These are phyloP conservation scores for Anthophora plumipes DNA, from an alignment of 2,888 invertebrate genomes.

Conservation along the genomic window DNA sequence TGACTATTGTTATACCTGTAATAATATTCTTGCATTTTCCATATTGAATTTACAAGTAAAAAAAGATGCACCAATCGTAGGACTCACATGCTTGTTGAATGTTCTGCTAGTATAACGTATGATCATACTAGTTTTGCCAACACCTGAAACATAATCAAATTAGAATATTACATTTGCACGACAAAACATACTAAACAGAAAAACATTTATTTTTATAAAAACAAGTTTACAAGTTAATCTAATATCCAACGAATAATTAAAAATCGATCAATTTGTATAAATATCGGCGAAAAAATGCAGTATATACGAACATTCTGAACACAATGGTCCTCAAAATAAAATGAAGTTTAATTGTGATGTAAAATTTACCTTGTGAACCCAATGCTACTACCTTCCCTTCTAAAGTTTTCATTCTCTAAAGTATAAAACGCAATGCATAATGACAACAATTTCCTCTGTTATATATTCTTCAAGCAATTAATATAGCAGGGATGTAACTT, in stretches of 20 bases:
- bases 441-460: conserved; percentile 7
- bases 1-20: conserved; percentile 87
- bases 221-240: not conserved
- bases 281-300: not conserved
- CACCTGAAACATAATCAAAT: conserved; percentile 87
- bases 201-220: not conserved
- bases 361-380: conserved; percentile 90
- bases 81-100: conserved; percentile 90
- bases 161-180: not conserved
- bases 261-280: not conserved
- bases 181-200: not conserved
- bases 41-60: conserved; percentile 93
- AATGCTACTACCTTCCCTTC: conserved; percentile 94
- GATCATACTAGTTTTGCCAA: conserved; percentile 95
- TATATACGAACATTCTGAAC: too few species aligned
- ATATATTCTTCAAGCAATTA: not conserved
- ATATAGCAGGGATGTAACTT: not conserved
- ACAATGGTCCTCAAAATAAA: not conserved
- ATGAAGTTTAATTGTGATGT: not conserved
- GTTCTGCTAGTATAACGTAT: conserved; percentile 92
- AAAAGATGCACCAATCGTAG: conserved; percentile 96
- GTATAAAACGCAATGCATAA: conserved; percentile 12
- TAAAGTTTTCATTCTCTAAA: conserved; percentile 88
- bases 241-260: not conserved
- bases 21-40: conserved; percentile 89